Conservation (phyloP, 2,113 vertebrate genomes). For the Anarhynchus alexandrinus region DNA sequence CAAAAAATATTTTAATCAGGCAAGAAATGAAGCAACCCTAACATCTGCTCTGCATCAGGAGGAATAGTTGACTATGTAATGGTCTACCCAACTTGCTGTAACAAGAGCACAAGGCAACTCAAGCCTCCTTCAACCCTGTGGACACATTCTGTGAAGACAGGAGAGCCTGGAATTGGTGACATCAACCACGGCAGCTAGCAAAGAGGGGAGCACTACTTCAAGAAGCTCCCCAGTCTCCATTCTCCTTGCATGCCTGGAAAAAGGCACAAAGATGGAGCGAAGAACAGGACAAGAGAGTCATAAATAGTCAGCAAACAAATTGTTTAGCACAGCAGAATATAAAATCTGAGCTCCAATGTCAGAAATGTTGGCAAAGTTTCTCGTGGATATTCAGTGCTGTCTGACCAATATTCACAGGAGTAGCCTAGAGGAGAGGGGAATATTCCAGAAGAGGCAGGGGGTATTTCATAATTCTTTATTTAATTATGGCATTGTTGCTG, state of each 20-base stretch:
- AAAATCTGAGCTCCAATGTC: not conserved
- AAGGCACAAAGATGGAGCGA: not conserved
- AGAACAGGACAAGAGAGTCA: not conserved
- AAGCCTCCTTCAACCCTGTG: not conserved
- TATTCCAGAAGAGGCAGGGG: not conserved
- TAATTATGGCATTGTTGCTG: slow-evolving; percentile 1
- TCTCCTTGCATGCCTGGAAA: not conserved
- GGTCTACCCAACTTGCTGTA: not conserved
- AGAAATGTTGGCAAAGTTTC: not conserved
- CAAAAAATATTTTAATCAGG: not conserved
- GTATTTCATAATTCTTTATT: slow-evolving; percentile 37
- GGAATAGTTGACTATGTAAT: not conserved
- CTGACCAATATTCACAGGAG: not conserved
- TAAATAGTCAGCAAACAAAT: not conserved
- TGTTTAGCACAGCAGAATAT: not conserved
- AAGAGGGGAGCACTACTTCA: not conserved
- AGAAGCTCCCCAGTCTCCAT: not conserved
- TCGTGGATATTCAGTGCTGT: not conserved
- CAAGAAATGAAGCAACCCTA: not conserved
- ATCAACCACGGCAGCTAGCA: not conserved
- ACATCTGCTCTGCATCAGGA: not conserved
- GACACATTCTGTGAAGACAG: not conserved
- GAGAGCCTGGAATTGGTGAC: accelerated
- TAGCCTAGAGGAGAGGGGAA: not conserved
- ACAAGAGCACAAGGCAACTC: not conserved